phyloP scores from a whole-genome alignment of 2,113 vertebrate genomes.

The Cebus imitator region DNA sequence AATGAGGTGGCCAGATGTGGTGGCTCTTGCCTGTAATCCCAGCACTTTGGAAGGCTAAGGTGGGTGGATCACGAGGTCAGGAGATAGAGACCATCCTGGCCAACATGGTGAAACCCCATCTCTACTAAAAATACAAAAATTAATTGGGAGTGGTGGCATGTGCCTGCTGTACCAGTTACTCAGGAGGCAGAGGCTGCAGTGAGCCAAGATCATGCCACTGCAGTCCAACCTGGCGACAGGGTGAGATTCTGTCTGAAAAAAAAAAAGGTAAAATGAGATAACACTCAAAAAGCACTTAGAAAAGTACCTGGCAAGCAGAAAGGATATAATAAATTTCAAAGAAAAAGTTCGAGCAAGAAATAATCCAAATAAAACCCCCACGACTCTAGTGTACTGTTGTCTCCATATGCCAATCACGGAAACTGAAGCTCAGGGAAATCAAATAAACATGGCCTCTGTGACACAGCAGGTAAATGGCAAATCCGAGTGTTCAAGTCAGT shows the following conservation, averaged over 20 bases:
- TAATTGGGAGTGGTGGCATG: no score
- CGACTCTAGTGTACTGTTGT: background rate
- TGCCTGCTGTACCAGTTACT: no score
- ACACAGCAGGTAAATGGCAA: background rate
- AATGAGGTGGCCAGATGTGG: background rate
- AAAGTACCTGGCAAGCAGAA: background rate
- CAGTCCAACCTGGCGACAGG: no score
- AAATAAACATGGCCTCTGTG: background rate
- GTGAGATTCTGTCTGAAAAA: no score
- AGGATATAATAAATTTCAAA: background rate
- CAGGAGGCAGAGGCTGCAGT: no score
- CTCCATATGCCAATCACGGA: background rate
- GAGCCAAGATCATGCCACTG: no score
- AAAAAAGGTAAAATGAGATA: background rate
- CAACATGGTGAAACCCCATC: no score
- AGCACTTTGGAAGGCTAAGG: no score
- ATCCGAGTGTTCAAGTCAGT: background rate
- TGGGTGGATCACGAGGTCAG: no score
- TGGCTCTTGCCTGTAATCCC: no score
- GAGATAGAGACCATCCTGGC: no score
- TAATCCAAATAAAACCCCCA: background rate
- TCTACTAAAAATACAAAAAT: no score
- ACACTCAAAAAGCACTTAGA: background rate
- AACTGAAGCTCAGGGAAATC: background rate
- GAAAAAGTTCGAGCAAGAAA: background rate